Evolutionary conservation across 2,797 vertebrate genomes (phyloP).

Genomic region (Stomatorhinus walkeri): DNA sequence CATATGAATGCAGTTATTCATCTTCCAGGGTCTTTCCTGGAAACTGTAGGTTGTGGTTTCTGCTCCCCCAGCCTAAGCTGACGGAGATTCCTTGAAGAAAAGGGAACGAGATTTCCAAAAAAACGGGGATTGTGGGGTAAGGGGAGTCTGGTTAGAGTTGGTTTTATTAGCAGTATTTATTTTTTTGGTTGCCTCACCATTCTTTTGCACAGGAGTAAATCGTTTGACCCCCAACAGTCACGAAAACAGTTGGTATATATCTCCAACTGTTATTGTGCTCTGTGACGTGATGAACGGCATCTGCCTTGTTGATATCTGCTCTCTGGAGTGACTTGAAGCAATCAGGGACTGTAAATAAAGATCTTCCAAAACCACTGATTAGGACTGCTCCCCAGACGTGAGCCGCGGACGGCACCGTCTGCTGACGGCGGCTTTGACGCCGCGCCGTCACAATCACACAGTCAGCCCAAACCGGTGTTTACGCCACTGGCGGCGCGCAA

Average conservation of each 20-base stretch:
- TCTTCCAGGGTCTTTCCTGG: neutral
- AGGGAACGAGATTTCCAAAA: neutral
- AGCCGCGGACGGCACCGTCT: neutral
- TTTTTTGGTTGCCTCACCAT: neutral
- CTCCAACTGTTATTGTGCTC: neutral
- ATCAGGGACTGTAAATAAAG: neutral
- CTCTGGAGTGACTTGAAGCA: neutral
- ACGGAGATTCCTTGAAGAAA: neutral
- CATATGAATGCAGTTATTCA: neutral
- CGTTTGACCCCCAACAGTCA: neutral
- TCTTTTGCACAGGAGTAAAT: neutral
- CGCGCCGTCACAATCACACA: constrained; percentile 39
- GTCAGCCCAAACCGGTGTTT: constrained; percentile 36
- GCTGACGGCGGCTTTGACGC: constrained; percentile 24
- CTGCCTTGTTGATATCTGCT: neutral
- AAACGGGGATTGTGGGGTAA: neutral
- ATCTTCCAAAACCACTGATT: neutral
- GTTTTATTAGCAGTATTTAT: neutral
- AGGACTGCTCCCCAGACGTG: neutral
- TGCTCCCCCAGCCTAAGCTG: neutral
- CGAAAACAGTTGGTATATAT: neutral
- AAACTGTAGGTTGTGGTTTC: neutral
- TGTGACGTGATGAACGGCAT: neutral
- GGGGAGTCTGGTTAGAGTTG: neutral
- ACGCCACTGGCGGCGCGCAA: constrained; percentile 40